A percentile compares a stretch with the other conserved stretches of the same genome.
These are phyloP conservation scores for Criorhina ranunculi DNA, from an alignment of 2,888 invertebrate genomes.

Conservation along the genomic window DNA sequence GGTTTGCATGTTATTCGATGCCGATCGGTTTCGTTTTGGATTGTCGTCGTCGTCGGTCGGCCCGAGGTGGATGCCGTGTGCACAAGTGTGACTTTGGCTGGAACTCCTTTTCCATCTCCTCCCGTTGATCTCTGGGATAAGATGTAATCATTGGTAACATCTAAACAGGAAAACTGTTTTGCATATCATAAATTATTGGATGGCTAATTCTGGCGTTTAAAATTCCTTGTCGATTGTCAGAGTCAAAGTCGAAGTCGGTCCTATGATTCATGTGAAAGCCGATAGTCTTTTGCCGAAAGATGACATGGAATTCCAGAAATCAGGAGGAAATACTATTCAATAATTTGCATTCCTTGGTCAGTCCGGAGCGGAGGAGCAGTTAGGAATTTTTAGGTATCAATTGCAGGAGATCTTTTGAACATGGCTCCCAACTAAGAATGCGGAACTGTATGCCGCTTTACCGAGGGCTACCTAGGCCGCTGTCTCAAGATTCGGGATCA, in stretches of 20 bases:
- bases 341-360: not conserved
- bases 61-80: conserved; percentile 13
- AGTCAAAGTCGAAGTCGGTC: conserved; percentile 22
- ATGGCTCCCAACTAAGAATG: too few species aligned
- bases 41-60: conserved; percentile 2
- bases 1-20: conserved; percentile 76
- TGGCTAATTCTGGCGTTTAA: conserved; percentile 55
- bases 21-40: conserved; percentile 72
- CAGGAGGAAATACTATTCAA: conserved; percentile 15
- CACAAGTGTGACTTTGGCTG: conserved; percentile 15
- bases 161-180: conserved; percentile 66
- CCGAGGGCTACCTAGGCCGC: too few species aligned
- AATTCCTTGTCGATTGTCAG: conserved; percentile 66
- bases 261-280: conserved; percentile 20
- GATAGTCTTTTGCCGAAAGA: conserved; percentile 5
- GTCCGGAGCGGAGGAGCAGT: not conserved
- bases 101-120: not conserved
- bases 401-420: too few species aligned
- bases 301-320: conserved; percentile 21
- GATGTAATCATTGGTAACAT: conserved; percentile 39
- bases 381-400: conserved; percentile 4
- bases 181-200: conserved; percentile 68
- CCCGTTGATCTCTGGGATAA: not conserved
- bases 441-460: too few species aligned
- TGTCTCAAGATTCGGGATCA: too few species aligned